Percentiles rank a stretch among this genome's conserved stretches.
These are phyloP conservation scores for Teleogryllus oceanicus DNA, from an alignment of 2,888 invertebrate genomes.

Conservation along the genomic window DNA sequence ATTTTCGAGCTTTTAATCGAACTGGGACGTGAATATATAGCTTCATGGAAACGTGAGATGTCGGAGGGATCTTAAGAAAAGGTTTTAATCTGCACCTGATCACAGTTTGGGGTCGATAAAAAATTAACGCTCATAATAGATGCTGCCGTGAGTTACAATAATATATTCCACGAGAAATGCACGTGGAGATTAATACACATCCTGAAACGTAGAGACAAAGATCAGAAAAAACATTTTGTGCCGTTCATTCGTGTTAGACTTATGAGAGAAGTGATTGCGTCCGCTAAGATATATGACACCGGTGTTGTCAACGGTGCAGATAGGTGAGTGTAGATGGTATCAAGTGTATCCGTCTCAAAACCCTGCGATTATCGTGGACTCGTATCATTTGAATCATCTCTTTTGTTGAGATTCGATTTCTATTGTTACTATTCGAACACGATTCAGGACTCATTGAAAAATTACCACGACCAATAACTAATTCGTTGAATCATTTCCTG, in stretches of 20 bases:
- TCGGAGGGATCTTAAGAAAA: slow-evolving; percentile 18
- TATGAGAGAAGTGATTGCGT: not conserved
- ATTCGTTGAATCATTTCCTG: no score
- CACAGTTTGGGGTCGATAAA: not conserved
- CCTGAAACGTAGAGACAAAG: slow-evolving; percentile 1
- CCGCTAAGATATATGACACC: not conserved
- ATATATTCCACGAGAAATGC: slow-evolving; percentile 2
- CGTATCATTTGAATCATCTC: no score
- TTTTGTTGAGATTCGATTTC: no score
- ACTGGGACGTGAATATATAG: slow-evolving; percentile 18
- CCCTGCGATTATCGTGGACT: no score
- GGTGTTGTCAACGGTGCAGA: not conserved
- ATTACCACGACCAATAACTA: no score
- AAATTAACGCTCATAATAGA: not conserved
- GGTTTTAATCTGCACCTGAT: slow-evolving; percentile 18
- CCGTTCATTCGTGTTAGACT: not conserved
- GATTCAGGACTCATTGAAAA: no score
- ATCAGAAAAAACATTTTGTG: slow-evolving; percentile 6
- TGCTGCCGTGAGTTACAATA: slow-evolving; percentile 12
- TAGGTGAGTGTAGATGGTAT: no score
- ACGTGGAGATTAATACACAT: not conserved
- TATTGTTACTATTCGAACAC: no score
- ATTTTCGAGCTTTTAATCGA: slow-evolving; percentile 32
- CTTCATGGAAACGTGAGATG: slow-evolving; percentile 1
- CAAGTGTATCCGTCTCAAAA: no score